Evolutionary conservation across 2,113 vertebrate genomes (phyloP), one percentile per base, ranked within the genome.

Genomic region (Mobula hypostoma): DNA sequence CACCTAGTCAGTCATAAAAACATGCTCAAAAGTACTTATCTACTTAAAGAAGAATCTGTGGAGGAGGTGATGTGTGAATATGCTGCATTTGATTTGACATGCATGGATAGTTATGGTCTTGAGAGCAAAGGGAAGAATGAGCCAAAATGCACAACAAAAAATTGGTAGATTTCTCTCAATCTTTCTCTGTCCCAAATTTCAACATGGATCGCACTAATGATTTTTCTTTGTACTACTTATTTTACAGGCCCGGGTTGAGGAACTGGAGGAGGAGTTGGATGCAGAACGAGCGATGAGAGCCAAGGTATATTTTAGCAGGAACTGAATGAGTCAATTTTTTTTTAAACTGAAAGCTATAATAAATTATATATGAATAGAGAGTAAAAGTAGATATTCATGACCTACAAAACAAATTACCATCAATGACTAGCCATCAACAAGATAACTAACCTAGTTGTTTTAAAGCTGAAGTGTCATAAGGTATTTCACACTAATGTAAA

Each of bases 261-360:
- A 97, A 95, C 96, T 97, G 95, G 97, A 97, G 90, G 97, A 97
- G 95, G 97, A 97, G 95, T 95, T 97, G 95, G 97, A 97, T 92
- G 95, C 97, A 0, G 97, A 97, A 95, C 95, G 96, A 70, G 94
- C 95, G 95, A 96, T 97, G 90, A 96, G 97, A 94, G 95, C 96
- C 48, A 97, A 97, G 97, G 97, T 97, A 96, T 48, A 94, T 61
- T 72, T 92, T 68, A 48, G n/a, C 74, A 94, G 36, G 94, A 29
- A 58, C 66, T 63, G 85, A 32, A 88, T 21, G 58, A 77, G 17
- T 0, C 21, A 74, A 63, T 14, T 27, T 61, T 6, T 87, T 87
- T 14, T 72, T 15, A 48, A 56, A 83, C 32, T 32, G 29, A 12
- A 66, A 90, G 14, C 32, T 66, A 32, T 32, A 32, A 12, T n/a